Evolutionary conservation across 2,888 invertebrate genomes (phyloP), one percentile per base, ranked within the genome.

Genomic region (Tiliacea citrago): DNA sequence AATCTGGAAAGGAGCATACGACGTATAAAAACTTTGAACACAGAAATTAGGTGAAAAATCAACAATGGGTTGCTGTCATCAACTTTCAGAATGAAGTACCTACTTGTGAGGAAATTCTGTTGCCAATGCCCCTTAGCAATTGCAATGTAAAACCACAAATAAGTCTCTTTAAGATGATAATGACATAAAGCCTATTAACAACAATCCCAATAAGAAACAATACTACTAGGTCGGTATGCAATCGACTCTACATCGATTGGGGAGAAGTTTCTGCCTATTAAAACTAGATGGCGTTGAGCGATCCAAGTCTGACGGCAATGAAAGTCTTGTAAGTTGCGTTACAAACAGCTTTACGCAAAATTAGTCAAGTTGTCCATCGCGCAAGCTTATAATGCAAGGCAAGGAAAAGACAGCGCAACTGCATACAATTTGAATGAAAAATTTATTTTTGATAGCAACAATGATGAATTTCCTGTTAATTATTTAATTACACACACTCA

Each of bases 1-100:
- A 95, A 98, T 98, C 97, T 98, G 95, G 2, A 96, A 95, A n/a
- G 13, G 70, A 60, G 49, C 0, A 66, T 0, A 47, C 16, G 4
- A 35, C 39, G 0, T 24, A 29, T 67, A 21, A 51, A 4, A 49
- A 65, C 13, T 24, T 21, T 68, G 16, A 24, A 51, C 18, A 47
- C 12, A 35, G 16, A 47, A 55, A 61, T 35, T 45, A 6, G 9
- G 16, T 39, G 7, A 8, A 21, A 16, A n/a, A 29, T 29, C n/a
- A 63, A 51, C 10, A 47, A 24, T 42, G 35, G 8, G 35, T 60
- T 35, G 35, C 21, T 21, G 21, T 21, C 8, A 35, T 35, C n/a
- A 61, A n/a, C 8, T n/a, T 39, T 42, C 9, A 42, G 9, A 42
- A 42, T 42, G 42, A 42, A 42, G 42, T 42, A 42, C n/a, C n/a